Evolutionary conservation across 2,113 vertebrate genomes (phyloP).

Genomic region (Pampusana beccarii): DNA sequence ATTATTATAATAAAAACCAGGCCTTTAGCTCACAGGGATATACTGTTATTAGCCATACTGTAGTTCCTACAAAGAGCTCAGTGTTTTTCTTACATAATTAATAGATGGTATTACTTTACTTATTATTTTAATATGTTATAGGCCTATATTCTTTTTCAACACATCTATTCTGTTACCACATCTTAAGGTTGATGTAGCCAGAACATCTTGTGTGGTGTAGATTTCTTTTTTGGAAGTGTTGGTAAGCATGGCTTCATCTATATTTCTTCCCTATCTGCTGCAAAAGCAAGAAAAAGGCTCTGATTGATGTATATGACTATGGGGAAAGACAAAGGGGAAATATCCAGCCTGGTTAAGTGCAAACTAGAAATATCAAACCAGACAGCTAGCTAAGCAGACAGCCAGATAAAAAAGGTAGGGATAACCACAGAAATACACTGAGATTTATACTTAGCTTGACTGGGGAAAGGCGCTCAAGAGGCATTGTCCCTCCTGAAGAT

Average conservation of each 20-base stretch:
- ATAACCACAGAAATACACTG: neutral
- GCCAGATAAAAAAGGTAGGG: neutral
- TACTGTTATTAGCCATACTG: neutral
- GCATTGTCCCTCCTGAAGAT: neutral
- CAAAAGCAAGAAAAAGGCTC: neutral
- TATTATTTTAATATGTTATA: neutral
- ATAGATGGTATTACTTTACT: neutral
- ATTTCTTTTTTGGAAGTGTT: neutral
- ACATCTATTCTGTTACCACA: neutral
- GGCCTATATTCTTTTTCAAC: neutral
- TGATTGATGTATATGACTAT: slow-evolving; percentile 34
- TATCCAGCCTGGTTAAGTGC: neutral
- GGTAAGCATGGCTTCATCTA: neutral
- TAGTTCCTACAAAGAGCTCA: neutral
- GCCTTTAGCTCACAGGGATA: neutral
- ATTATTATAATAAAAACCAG: neutral
- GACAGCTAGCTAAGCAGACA: slow-evolving; percentile 19
- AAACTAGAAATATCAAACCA: slow-evolving; percentile 32
- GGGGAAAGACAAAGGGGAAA: slow-evolving; percentile 26
- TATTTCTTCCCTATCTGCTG: neutral
- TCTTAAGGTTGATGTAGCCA: neutral
- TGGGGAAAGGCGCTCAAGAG: neutral
- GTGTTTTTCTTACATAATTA: neutral
- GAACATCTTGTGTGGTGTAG: neutral
- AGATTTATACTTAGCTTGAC: neutral